These are phyloP conservation scores for Wasmannia auropunctata DNA, from an alignment of 1,140 invertebrate species.

Conservation along the genomic window DNA sequence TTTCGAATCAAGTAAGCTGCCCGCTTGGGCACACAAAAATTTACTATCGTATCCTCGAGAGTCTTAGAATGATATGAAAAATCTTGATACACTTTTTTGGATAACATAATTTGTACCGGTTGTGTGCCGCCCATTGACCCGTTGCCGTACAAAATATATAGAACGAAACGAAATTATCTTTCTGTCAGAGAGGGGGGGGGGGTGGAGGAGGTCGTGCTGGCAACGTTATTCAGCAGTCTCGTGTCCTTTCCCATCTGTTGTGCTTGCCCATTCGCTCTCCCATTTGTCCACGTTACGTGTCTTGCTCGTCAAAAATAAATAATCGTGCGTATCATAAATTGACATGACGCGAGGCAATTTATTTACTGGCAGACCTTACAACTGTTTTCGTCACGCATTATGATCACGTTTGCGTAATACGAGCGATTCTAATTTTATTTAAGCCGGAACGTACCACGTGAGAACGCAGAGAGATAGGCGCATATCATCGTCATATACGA, in stretches of 20 bases:
- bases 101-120: not conserved
- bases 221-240: not conserved
- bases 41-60: not conserved
- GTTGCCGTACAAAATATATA: not conserved
- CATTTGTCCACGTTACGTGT: not conserved
- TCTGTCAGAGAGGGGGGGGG: slow-evolving; percentile 53
- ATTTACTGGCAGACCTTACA: slow-evolving; percentile 6
- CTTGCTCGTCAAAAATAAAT: not conserved
- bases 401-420: slow-evolving; percentile 8
- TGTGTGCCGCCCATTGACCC: not conserved
- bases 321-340: slow-evolving; percentile 11
- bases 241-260: not conserved
- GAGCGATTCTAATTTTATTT: slow-evolving; percentile 30
- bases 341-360: not conserved
- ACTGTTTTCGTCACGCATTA: slow-evolving; percentile 27
- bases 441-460: not conserved
- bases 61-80: not conserved
- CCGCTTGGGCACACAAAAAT: not conserved
- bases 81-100: not conserved
- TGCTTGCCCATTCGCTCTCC: not conserved
- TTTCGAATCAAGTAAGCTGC: not conserved
- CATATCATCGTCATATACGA: not conserved
- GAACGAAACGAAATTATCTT: not conserved
- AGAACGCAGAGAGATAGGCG: not conserved
- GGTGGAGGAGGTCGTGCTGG: no score